Conservation (phyloP, 2,888 invertebrate genomes). For the Aporophyla lueneburgensis region DNA sequence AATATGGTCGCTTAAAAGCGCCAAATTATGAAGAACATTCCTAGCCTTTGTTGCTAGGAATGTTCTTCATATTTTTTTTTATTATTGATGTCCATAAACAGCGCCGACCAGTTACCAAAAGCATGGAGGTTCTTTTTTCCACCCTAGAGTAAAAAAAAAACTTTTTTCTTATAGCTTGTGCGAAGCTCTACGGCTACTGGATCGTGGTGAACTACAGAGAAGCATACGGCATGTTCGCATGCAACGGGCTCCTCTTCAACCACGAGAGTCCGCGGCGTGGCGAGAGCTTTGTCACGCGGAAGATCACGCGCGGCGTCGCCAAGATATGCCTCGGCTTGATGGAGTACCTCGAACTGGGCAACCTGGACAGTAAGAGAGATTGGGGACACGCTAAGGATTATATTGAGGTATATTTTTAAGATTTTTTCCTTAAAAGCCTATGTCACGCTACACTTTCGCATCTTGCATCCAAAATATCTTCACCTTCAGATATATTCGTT, state of each 20-base stretch:
- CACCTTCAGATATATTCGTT: too few species aligned
- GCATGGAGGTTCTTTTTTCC: not conserved
- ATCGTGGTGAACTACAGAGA: constrained; percentile 98
- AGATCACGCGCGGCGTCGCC: constrained; percentile 99
- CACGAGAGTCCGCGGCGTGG: constrained; percentile 99
- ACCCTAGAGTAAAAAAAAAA: not conserved
- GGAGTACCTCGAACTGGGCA: constrained; percentile 97
- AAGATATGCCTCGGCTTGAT: constrained; percentile 98
- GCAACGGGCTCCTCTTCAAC: constrained; percentile 99
- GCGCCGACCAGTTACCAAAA: not conserved
- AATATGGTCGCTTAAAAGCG: too few species aligned
- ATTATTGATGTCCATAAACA: not conserved
- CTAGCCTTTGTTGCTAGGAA: too few species aligned
- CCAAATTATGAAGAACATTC: too few species aligned
- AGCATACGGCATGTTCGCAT: constrained; percentile 98
- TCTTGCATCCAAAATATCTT: too few species aligned
- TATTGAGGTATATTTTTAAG: constrained; percentile 92
- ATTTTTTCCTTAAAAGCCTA: not conserved
- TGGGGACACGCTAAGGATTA: constrained; percentile 99
- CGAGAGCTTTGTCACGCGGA: constrained; percentile 99
- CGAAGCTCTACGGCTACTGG: constrained; percentile 99
- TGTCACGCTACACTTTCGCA: too few species aligned
- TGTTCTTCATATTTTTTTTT: too few species aligned
- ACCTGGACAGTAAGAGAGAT: constrained; percentile 98
- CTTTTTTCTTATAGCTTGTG: constrained; percentile 93